Base-by-base conservation (phyloP, 2,888 invertebrate species). In the Phengaris alcon region DNA sequence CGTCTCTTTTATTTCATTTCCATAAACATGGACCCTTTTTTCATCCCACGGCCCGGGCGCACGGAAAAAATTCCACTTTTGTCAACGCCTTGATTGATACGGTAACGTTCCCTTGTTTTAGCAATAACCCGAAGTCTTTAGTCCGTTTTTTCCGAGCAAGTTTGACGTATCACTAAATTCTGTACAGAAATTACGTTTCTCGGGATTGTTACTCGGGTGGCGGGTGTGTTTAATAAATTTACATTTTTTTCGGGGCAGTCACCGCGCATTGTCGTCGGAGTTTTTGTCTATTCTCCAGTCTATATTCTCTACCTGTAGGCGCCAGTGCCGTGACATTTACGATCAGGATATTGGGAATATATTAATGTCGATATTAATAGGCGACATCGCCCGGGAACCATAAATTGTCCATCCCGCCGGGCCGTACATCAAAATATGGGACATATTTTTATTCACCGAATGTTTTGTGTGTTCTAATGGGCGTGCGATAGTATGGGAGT, bases 91-190 rank as follows among this genome's bases (percentile, higher is more conserved):
- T 93, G 92, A 92, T 93, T 91, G 93, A 93, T 93, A 91, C 86
- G 90, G 89, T 87, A 89, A 91, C 90, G 90, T 88, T 91, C 86
- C 89, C 91, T 93, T 93, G 93, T 93, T 93, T 93, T 93, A 93
- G 91, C 91, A 91, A 90, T 90, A 91, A 88, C 90, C 90, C 88
- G 83, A 86, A 86, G 85, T 82, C 85, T 84, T 85, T 84, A 83
- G 81, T 82, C 84, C 81, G 80, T 88, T 92, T 91, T 89, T 87
- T 85, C 82, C 80, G 82, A 83, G 82, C 89, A 86, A 85, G 88
- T 90, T 91, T 92, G 93, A 93, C 93, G 91, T 91, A 90, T 93
- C 91, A 92, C 92, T 93, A 93, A 93, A 93, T 93, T 92, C 89
- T 86, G 87, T 88, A 89, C 93, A 90, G 91, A 91, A 92, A 91